Percentiles rank a stretch among this genome's conserved stretches.
These are phyloP conservation scores for Pterois miles DNA, from an alignment of 2,797 vertebrate genomes.

Conservation along the genomic window DNA sequence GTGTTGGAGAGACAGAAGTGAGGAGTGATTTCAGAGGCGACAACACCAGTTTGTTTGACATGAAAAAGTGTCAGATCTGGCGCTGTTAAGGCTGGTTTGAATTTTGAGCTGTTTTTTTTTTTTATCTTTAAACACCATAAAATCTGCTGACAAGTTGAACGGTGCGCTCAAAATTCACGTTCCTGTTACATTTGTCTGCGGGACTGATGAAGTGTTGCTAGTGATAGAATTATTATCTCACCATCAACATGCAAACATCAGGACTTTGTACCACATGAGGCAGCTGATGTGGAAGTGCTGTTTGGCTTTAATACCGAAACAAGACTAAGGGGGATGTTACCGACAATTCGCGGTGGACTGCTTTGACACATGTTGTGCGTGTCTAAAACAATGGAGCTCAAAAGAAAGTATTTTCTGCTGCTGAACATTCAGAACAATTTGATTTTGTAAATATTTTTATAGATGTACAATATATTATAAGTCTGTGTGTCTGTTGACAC, in stretches of 20 bases:
- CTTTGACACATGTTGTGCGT: background rate
- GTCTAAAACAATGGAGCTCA: background rate
- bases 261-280: background rate
- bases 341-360: background rate
- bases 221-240: background rate
- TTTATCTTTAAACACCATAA: background rate
- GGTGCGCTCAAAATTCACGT: background rate
- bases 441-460: background rate
- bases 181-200: background rate
- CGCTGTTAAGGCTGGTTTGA: conserved; percentile 4
- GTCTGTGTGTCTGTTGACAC: background rate
- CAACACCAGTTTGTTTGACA: background rate
- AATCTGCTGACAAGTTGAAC: conserved; percentile 5
- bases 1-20: conserved; percentile 3
- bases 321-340: background rate
- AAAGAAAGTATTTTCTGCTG: background rate
- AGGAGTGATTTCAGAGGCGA: conserved; percentile 36
- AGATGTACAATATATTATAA: background rate
- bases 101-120: background rate
- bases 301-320: background rate
- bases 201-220: background rate
- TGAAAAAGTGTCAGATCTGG: conserved; percentile 29
- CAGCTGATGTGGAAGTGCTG: background rate
- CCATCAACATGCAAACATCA: background rate
- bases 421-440: background rate